Percentiles rank a stretch among this genome's conserved stretches.
phyloP scores from a whole-genome alignment of 2,113 vertebrate genomes.

The Cepphus grylle region DNA sequence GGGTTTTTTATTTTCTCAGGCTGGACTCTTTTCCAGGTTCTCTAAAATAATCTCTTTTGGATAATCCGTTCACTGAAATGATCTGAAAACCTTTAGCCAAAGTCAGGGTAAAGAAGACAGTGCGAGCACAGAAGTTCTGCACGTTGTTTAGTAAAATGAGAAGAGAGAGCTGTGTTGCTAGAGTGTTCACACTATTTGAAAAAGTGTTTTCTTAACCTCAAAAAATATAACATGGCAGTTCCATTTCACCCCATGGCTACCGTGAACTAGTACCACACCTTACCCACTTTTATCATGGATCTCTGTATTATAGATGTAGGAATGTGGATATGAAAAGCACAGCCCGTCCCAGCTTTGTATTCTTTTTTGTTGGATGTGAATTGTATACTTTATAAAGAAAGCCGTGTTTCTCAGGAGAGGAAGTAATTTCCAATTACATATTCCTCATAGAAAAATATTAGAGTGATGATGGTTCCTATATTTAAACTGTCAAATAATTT shows the following conservation, averaged over 20 bases:
- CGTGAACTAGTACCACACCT: background rate
- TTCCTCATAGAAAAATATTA: background rate
- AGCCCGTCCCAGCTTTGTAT: background rate
- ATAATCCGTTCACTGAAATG: background rate
- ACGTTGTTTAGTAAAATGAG: background rate
- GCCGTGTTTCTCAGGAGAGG: background rate
- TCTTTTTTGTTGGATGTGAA: background rate
- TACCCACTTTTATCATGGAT: background rate
- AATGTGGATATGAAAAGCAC: background rate
- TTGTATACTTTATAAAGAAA: background rate
- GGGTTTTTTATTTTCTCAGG: background rate
- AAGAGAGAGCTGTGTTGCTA: background rate
- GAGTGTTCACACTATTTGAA: background rate
- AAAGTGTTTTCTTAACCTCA: background rate
- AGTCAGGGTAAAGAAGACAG: background rate
- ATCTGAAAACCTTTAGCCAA: background rate
- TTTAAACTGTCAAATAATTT: slow-evolving; percentile 8
- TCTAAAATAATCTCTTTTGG: background rate
- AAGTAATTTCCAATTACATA: background rate
- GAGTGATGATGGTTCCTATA: background rate
- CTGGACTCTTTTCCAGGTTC: background rate
- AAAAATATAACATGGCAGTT: background rate
- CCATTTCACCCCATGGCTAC: background rate
- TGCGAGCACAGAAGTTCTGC: background rate
- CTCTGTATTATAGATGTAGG: accelerated